A percentile compares a stretch with the other conserved stretches of the same genome.
Conservation (phyloP, 64 coral and sea anemone genomes). For the Platygyra sinensis region DNA sequence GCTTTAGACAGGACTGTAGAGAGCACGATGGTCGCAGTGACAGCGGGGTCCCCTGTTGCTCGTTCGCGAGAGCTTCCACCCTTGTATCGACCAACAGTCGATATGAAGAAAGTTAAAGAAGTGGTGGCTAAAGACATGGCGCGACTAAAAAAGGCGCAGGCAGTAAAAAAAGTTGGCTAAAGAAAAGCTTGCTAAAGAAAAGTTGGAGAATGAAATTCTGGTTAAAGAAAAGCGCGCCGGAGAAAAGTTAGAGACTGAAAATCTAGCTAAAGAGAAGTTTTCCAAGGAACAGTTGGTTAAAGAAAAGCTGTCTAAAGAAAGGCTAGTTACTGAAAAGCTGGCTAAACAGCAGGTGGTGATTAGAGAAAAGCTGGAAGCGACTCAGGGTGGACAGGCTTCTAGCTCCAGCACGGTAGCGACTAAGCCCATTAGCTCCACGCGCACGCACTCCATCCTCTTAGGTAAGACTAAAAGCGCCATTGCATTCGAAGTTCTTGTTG, state of each 20-base stretch:
- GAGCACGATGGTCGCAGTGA: neutral
- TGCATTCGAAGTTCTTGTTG: slow-evolving; percentile 16
- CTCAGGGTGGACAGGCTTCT: neutral
- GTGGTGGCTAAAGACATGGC: neutral
- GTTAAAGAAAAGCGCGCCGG: neutral
- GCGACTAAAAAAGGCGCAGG: neutral
- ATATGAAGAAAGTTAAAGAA: neutral
- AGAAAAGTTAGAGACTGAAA: neutral
- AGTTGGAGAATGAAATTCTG: neutral
- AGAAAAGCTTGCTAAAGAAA: neutral
- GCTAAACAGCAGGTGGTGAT: neutral
- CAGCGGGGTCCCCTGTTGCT: neutral
- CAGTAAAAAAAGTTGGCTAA: neutral
- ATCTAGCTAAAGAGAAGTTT: neutral
- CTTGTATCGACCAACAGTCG: neutral
- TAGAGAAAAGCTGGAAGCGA: neutral
- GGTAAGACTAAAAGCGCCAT: slow-evolving; percentile 1
- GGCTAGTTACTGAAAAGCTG: neutral
- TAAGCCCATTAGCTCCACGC: neutral
- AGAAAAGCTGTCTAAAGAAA: neutral
- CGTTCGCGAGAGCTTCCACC: neutral
- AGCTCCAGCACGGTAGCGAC: neutral
- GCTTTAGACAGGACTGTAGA: neutral
- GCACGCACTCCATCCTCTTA: neutral
- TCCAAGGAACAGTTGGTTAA: neutral